phyloP scores from a whole-genome alignment of 1,140 invertebrate genomes.

The Tetragonula clypearis region DNA sequence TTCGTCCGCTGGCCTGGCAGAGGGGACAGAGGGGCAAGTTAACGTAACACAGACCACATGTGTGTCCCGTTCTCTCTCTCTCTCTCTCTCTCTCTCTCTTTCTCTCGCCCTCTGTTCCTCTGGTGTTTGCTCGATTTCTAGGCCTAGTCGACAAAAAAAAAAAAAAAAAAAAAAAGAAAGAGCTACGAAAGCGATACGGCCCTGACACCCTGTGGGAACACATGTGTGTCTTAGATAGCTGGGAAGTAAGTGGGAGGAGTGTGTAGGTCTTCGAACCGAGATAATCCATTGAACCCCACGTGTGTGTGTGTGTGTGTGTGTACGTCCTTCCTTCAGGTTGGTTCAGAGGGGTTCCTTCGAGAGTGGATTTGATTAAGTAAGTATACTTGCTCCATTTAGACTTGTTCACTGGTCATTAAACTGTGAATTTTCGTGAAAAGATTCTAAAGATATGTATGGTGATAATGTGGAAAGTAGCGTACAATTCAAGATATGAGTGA shows the following conservation, averaged over 20 bases:
- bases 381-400: not conserved
- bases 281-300: conserved; percentile 47
- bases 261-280: conserved; percentile 57
- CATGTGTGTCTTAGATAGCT: conserved; percentile 67
- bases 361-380: not conserved
- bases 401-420: no score
- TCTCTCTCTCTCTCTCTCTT: not conserved
- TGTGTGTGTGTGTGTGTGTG: no score
- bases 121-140: conserved; percentile 44
- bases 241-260: conserved; percentile 43
- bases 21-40: conserved; percentile 41
- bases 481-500: no score
- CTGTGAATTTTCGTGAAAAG: no score
- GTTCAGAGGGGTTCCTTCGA: not conserved
- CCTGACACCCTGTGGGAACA: conserved; percentile 70
- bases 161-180: conserved; percentile 35
- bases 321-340: not conserved
- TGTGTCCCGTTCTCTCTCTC: conserved; percentile 54
- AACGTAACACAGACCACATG: conserved; percentile 66
- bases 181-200: conserved; percentile 64
- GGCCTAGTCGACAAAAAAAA: conserved; percentile 46
- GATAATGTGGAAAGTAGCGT: no score
- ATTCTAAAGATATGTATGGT: no score
- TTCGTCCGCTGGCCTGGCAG: conserved; percentile 24
- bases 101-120: conserved; percentile 23